Evolutionary conservation across 1,140 invertebrate genomes (phyloP).

Genomic region (Lasioglossum albipes): DNA sequence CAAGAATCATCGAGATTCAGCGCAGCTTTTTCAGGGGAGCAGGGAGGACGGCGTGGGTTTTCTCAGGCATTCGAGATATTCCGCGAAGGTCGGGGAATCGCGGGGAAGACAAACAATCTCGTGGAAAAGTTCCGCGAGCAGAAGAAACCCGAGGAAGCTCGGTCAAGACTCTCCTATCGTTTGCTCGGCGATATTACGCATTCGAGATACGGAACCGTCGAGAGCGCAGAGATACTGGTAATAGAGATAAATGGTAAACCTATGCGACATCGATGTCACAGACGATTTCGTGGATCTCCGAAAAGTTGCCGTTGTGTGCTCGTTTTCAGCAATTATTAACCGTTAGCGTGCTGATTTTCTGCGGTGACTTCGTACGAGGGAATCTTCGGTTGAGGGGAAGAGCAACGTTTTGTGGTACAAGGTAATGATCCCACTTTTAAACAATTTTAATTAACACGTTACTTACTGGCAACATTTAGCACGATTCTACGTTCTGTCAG

Average conservation of each 20-base stretch:
- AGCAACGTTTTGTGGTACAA: too few species aligned
- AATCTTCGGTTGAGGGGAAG: too few species aligned
- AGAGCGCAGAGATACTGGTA: background rate
- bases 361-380: too few species aligned
- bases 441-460: too few species aligned
- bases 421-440: too few species aligned
- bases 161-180: background rate
- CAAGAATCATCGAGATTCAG: slow-evolving; percentile 1
- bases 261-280: background rate
- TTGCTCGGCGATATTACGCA: slow-evolving; percentile 20
- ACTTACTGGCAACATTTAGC: too few species aligned
- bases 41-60: background rate
- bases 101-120: slow-evolving; percentile 11
- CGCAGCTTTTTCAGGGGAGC: too few species aligned
- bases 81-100: background rate
- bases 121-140: slow-evolving; percentile 4
- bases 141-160: slow-evolving; percentile 11
- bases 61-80: background rate
- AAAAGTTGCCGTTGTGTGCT: background rate
- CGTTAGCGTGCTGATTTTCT: too few species aligned
- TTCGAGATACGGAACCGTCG: background rate
- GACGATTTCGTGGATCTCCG: too few species aligned
- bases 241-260: background rate
- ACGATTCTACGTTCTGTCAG: too few species aligned
- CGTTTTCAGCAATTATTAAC: background rate